Evolutionary conservation across 2,888 invertebrate genomes (phyloP).

Genomic region (Phymatocera aterrima): DNA sequence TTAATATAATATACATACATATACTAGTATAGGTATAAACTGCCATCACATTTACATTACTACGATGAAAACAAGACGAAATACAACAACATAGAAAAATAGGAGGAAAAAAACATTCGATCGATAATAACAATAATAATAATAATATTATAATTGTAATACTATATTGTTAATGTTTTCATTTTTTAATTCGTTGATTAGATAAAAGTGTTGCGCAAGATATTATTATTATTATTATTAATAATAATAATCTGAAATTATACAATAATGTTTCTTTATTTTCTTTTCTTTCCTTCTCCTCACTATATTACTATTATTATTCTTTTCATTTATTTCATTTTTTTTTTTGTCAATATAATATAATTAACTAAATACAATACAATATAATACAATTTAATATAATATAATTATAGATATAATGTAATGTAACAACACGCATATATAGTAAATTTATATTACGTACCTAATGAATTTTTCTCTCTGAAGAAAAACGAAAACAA

Average conservation of each 20-base stretch:
- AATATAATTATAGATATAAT: not conserved
- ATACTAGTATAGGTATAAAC: no score
- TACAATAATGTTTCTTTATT: not conserved
- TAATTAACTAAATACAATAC: not conserved
- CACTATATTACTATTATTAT: no score
- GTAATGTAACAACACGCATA: no score
- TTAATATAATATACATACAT: no score
- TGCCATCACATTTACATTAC: no score
- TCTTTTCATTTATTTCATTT: not conserved
- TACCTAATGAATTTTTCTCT: no score
- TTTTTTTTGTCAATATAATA: not conserved
- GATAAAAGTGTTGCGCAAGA: constrained; percentile 64
- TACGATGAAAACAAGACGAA: no score
- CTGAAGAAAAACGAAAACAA: no score
- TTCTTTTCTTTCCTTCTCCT: not conserved
- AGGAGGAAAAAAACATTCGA: no score
- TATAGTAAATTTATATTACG: no score
- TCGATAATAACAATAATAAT: constrained; percentile 23
- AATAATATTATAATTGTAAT: constrained; percentile 56
- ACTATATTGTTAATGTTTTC: constrained; percentile 72
- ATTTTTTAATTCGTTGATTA: constrained; percentile 70
- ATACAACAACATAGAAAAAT: no score
- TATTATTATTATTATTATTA: no score
- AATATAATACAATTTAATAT: not conserved
- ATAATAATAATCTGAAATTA: constrained; percentile 49